Percentiles rank a stretch among this genome's conserved stretches.
Evolutionary conservation across 2,113 vertebrate genomes (phyloP).

Genomic region (Haemorhous mexicanus): DNA sequence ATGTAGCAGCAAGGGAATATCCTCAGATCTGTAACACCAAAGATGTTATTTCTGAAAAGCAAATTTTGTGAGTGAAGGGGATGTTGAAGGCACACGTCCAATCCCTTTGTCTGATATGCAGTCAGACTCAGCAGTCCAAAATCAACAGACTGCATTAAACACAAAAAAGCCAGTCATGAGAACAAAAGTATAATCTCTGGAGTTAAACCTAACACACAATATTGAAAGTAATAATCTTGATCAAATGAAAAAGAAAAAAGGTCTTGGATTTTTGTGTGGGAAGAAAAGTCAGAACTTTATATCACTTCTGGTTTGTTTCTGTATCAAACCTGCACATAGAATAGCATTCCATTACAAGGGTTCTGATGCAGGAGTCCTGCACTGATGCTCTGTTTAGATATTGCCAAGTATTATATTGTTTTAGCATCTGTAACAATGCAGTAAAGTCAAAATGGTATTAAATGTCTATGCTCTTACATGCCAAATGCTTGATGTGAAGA

Average conservation of each 20-base stretch:
- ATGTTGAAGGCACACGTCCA: not conserved
- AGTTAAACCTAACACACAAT: not conserved
- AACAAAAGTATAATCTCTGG: not conserved
- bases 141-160: not conserved
- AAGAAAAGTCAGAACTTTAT: not conserved
- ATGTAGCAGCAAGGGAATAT: not conserved
- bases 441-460: not conserved
- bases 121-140: not conserved
- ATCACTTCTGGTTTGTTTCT: not conserved
- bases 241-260: not conserved
- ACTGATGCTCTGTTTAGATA: not conserved
- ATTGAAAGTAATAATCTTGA: not conserved
- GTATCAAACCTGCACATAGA: not conserved
- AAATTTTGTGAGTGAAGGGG: slow-evolving; percentile 21
- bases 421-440: not conserved
- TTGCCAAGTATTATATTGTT: not conserved
- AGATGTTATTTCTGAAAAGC: not conserved
- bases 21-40: not conserved
- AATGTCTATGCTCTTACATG: not conserved
- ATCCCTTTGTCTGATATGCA: not conserved
- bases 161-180: not conserved
- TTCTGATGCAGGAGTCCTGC: not conserved
- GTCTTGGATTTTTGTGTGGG: not conserved
- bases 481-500: not conserved
- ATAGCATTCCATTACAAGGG: not conserved